Conservation (phyloP, 2,888 invertebrate species). For the Metacarcinus magister region DNA sequence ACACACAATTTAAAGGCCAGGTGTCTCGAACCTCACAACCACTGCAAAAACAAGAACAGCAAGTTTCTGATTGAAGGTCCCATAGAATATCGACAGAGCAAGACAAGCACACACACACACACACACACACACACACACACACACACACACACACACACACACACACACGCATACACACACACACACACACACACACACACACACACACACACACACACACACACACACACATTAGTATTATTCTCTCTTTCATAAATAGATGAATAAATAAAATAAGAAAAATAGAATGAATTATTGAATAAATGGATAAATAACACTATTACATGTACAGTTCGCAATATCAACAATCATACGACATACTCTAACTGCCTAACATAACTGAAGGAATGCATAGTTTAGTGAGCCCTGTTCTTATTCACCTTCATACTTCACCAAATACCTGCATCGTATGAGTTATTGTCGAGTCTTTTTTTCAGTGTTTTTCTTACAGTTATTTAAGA, state of each 20-base stretch:
- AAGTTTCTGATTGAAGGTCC: neutral
- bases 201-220: no score
- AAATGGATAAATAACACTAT: no score
- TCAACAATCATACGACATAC: no score
- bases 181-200: no score
- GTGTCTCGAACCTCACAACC: neutral
- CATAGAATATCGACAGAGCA: neutral
- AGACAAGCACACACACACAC: neutral
- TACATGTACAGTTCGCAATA: no score
- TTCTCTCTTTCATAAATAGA: no score
- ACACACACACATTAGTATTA: no score
- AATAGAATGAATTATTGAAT: no score
- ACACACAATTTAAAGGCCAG: neutral
- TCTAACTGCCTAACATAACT: no score
- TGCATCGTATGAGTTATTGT: neutral
- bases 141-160: no score
- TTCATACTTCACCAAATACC: neutral
- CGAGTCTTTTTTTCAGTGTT: neutral
- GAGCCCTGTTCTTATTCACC: neutral
- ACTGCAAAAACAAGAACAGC: neutral
- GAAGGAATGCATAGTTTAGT: neutral
- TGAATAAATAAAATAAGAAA: no score
- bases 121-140: neutral
- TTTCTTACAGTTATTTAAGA: neutral
- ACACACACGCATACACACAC: no score